phyloP scores from a whole-genome alignment of 2,113 vertebrate species.

The Apteryx owenii region DNA sequence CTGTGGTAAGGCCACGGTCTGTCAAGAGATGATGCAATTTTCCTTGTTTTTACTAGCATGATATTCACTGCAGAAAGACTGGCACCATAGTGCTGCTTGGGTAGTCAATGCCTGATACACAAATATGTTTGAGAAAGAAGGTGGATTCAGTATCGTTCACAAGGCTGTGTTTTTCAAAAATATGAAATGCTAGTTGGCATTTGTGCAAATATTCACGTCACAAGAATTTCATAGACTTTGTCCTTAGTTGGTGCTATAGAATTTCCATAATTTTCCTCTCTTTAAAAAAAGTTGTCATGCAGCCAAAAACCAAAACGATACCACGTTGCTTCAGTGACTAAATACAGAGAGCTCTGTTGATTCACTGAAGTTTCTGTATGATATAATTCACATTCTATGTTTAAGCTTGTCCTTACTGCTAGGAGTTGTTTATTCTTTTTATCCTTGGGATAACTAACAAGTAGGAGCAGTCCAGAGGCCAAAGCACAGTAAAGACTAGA shows the following conservation, averaged over 20 bases:
- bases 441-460: neutral
- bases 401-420: neutral
- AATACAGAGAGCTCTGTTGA: neutral
- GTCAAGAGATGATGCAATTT: neutral
- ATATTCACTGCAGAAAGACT: neutral
- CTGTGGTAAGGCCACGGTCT: accelerated
- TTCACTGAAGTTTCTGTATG: neutral
- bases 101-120: neutral
- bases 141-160: neutral
- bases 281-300: accelerated
- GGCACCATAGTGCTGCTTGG: neutral
- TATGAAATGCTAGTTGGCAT: neutral
- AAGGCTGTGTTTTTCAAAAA: neutral
- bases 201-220: neutral
- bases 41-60: neutral
- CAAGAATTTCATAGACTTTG: neutral
- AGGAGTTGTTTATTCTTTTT: neutral
- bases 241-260: neutral
- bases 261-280: neutral
- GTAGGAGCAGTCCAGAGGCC: neutral
- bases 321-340: neutral
- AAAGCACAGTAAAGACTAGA: neutral
- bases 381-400: neutral
- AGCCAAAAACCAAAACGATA: neutral
- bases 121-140: neutral